A percentile compares a stretch with the other conserved stretches of the same genome.
Conservation (phyloP, 2,888 invertebrate species). For the Biston stratarius region DNA sequence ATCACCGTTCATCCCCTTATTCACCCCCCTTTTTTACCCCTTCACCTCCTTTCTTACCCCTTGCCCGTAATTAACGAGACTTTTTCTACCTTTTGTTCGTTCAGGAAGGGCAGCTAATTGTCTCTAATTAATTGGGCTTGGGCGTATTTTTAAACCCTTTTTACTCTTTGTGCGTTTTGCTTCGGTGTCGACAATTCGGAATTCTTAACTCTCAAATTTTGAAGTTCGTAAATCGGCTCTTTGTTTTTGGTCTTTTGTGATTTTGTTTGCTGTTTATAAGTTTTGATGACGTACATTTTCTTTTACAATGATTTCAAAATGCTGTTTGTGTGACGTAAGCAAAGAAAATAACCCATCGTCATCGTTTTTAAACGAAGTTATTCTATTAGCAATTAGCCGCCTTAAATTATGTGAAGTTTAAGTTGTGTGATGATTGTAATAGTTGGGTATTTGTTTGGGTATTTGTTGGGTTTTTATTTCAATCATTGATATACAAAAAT, state of each 20-base stretch:
- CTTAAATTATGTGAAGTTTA: too few species aligned
- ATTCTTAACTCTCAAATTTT: conserved; percentile 63
- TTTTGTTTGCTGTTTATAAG: conserved; percentile 41
- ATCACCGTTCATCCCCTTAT: conserved; percentile 51
- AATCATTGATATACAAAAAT: too few species aligned
- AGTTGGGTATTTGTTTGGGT: too few species aligned
- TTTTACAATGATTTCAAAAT: neutral
- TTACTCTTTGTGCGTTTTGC: conserved; percentile 63
- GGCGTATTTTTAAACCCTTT: conserved; percentile 74
- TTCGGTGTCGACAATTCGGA: conserved; percentile 60
- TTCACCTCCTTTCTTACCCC: conserved; percentile 50
- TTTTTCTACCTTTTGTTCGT: conserved; percentile 84
- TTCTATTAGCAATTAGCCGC: too few species aligned
- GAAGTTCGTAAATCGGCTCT: conserved; percentile 60
- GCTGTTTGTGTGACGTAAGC: too few species aligned
- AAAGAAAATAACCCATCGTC: too few species aligned
- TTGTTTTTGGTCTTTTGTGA: conserved; percentile 57
- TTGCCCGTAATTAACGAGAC: conserved; percentile 76
- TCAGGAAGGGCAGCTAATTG: conserved; percentile 82
- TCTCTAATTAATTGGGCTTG: conserved; percentile 82
- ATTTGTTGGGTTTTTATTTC: too few species aligned
- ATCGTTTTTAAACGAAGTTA: too few species aligned
- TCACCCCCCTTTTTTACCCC: conserved; percentile 32
- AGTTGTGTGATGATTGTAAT: too few species aligned
- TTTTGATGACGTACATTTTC: conserved; percentile 1